Evolutionary conservation across 2,888 invertebrate genomes (phyloP).

Genomic region (Argyresthia goedartella): DNA sequence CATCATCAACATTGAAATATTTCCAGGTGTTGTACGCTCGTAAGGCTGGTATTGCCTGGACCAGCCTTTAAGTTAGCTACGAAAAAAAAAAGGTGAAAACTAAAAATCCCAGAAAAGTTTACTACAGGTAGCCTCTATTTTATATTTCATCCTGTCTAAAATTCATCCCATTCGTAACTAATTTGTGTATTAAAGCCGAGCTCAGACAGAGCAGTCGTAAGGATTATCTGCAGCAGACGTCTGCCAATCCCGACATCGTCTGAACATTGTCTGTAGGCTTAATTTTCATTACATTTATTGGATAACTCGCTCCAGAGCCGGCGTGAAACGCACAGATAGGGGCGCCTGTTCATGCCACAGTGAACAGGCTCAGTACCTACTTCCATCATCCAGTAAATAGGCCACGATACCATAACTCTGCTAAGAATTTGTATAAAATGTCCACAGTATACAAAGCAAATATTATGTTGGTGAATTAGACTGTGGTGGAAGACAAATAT

Average conservation of each 20-base stretch:
- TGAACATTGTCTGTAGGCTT: constrained; percentile 42
- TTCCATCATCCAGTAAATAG: too few species aligned
- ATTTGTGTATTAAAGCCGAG: constrained; percentile 32
- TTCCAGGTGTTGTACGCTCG: too few species aligned
- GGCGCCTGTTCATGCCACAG: constrained; percentile 63
- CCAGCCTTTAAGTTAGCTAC: too few species aligned
- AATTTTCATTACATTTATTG: constrained; percentile 71
- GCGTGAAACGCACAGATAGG: constrained; percentile 58
- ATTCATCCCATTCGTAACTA: constrained; percentile 24
- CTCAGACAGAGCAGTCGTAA: constrained; percentile 25
- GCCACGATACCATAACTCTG: too few species aligned
- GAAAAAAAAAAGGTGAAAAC: too few species aligned
- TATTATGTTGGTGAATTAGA: neutral
- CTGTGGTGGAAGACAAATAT: constrained; percentile 4
- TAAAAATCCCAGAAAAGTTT: too few species aligned
- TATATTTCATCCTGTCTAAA: neutral
- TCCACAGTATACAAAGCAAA: neutral
- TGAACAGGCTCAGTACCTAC: constrained; percentile 29
- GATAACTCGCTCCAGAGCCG: constrained; percentile 57
- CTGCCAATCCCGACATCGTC: constrained; percentile 38
- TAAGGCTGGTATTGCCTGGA: too few species aligned
- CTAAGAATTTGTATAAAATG: neutral
- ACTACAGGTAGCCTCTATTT: too few species aligned
- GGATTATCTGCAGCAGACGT: constrained; percentile 63
- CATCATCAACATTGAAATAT: too few species aligned